Percentiles rank a stretch among this genome's conserved stretches.
Evolutionary conservation across 2,113 vertebrate species (phyloP).

Genomic region (Mellivora capensis): DNA sequence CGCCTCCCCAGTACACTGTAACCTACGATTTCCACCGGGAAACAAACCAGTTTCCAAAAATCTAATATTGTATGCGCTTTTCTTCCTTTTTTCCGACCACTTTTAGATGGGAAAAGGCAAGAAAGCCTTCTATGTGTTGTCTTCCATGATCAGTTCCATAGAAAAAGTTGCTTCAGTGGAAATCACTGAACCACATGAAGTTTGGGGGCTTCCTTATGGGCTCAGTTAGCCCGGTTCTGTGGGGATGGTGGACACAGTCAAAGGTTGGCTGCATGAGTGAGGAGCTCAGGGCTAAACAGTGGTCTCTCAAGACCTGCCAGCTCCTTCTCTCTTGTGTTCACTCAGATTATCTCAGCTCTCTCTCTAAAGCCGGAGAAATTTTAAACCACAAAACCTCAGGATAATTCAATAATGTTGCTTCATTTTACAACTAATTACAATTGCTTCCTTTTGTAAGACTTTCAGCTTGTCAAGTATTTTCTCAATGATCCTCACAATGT

Average conservation of each 20-base stretch:
- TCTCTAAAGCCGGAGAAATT: background rate
- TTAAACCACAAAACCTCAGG: background rate
- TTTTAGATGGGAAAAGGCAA: background rate
- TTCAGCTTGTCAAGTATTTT: background rate
- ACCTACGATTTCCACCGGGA: background rate
- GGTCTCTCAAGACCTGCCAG: background rate
- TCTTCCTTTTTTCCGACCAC: background rate
- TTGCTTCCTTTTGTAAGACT: background rate
- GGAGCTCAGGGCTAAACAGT: background rate
- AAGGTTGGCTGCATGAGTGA: background rate
- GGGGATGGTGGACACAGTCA: background rate
- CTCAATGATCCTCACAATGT: background rate
- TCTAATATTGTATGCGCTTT: background rate
- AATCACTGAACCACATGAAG: background rate
- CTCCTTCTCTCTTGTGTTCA: background rate
- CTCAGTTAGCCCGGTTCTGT: background rate
- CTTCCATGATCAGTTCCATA: background rate
- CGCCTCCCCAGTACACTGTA: background rate
- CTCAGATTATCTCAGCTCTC: background rate
- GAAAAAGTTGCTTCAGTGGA: background rate
- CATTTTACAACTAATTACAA: background rate
- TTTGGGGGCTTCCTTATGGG: background rate
- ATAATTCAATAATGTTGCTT: background rate
- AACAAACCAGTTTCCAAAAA: background rate
- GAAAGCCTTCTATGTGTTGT: background rate